Percentiles rank a stretch among this genome's conserved stretches.
phyloP scores from a whole-genome alignment of 2,888 invertebrate species.

The Brachyptera risi region DNA sequence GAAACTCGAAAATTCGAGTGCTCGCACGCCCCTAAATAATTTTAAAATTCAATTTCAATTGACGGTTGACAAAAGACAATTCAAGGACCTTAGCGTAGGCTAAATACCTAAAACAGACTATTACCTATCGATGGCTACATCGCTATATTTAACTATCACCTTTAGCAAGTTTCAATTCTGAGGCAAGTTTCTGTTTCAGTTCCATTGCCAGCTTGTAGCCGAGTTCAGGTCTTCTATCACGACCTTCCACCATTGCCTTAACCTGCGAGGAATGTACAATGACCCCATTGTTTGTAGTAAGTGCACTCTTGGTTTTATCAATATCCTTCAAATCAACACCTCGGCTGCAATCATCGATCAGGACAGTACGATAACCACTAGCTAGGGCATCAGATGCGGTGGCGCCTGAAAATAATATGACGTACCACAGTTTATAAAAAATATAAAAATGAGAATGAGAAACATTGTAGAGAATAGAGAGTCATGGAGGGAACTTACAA shows the following conservation, averaged over 20 bases:
- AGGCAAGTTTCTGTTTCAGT: too few relatives aligned
- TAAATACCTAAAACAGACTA: too few relatives aligned
- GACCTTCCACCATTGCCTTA: constrained; percentile 80
- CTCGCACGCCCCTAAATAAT: too few relatives aligned
- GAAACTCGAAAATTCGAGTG: too few relatives aligned
- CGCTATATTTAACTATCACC: too few relatives aligned
- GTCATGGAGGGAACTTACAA: too few relatives aligned
- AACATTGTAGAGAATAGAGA: too few relatives aligned
- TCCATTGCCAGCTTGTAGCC: constrained; percentile 87
- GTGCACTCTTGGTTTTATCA: constrained; percentile 71
- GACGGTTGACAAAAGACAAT: too few relatives aligned
- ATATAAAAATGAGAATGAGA: constrained; percentile 7
- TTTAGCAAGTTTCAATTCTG: too few relatives aligned
- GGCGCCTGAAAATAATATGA: constrained; percentile 55
- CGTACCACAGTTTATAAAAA: neutral
- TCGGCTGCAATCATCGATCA: constrained; percentile 87
- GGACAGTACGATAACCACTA: constrained; percentile 82
- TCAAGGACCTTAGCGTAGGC: too few relatives aligned
- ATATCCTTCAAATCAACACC: constrained; percentile 85
- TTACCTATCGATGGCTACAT: too few relatives aligned
- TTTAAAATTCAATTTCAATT: too few relatives aligned
- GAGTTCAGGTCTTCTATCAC: constrained; percentile 80
- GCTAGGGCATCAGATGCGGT: constrained; percentile 87
- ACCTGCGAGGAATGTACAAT: constrained; percentile 77
- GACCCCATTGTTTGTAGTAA: constrained; percentile 72